A percentile compares a stretch with the other conserved stretches of the same genome.
Evolutionary conservation across 1,140 invertebrate species (phyloP).

Genomic region (Euura lappo): DNA sequence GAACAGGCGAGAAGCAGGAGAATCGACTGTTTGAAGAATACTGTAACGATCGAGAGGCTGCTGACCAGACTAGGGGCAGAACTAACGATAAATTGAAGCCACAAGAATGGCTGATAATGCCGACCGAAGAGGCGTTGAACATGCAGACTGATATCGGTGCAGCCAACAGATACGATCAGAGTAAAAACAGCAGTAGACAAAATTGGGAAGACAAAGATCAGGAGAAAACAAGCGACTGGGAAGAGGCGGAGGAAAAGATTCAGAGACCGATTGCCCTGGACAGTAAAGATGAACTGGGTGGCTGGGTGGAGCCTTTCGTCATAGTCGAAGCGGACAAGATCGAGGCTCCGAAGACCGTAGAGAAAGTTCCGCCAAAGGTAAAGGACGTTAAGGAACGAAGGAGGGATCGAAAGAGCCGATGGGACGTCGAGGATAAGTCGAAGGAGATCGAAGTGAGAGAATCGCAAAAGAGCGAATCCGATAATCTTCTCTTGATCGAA

Average conservation of each 20-base stretch:
- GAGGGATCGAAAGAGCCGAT: conserved; percentile 9
- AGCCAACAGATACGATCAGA: neutral
- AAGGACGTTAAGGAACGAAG: neutral
- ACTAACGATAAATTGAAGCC: neutral
- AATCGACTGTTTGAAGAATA: neutral
- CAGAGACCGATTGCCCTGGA: neutral
- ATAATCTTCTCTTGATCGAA: neutral
- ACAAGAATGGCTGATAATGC: neutral
- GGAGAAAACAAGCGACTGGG: neutral
- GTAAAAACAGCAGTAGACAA: neutral
- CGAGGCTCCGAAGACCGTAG: neutral
- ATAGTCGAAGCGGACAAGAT: neutral
- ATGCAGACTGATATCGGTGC: neutral
- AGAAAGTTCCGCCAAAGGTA: neutral
- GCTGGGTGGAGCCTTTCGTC: neutral
- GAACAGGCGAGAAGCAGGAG: neutral
- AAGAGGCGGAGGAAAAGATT: neutral
- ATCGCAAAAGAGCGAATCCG: neutral
- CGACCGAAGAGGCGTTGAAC: neutral
- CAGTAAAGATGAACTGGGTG: neutral
- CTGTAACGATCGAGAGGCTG: neutral
- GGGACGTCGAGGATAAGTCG: conserved; percentile 11
- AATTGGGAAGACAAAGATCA: neutral
- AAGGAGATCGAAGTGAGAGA: neutral
- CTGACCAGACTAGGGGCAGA: neutral